Conservation (phyloP, 2,113 vertebrate genomes). For the Heterochromis multidens region DNA sequence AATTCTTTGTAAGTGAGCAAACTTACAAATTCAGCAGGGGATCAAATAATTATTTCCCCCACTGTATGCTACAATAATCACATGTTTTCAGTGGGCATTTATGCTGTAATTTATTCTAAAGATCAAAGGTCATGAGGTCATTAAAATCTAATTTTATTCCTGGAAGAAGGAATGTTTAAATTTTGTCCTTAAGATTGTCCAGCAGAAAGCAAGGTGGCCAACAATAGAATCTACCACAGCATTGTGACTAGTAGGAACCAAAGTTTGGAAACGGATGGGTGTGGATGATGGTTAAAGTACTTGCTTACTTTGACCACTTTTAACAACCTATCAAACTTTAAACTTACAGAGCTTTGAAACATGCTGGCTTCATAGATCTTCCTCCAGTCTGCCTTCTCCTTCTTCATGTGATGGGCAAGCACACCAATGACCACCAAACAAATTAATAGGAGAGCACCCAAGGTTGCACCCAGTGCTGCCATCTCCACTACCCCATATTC, state of each 20-base stretch:
- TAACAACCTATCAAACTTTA: not conserved
- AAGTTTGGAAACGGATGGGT: not conserved
- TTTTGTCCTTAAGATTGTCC: not conserved
- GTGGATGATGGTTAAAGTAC: not conserved
- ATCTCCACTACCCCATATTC: slow-evolving; percentile 66
- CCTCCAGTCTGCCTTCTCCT: slow-evolving; percentile 50
- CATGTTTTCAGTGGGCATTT: not conserved
- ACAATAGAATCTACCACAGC: not conserved
- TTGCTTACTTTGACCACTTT: not conserved
- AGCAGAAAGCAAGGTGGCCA: not conserved
- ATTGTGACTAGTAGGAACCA: not conserved
- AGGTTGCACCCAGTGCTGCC: slow-evolving; percentile 73
- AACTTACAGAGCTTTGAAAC: slow-evolving; percentile 67
- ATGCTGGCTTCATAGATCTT: slow-evolving; percentile 69
- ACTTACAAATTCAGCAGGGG: no score
- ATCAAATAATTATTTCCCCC: no score
- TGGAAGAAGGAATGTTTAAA: not conserved
- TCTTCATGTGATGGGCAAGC: slow-evolving; percentile 43
- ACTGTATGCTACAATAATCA: no score
- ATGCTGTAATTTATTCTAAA: not conserved
- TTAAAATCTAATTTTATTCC: no score
- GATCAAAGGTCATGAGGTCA: not conserved
- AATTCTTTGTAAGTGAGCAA: no score
- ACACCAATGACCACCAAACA: slow-evolving; percentile 71
- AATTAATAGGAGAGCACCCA: slow-evolving; percentile 76